Evolutionary conservation across 1,140 invertebrate species (phyloP).

Genomic region (Drosophila willistoni): DNA sequence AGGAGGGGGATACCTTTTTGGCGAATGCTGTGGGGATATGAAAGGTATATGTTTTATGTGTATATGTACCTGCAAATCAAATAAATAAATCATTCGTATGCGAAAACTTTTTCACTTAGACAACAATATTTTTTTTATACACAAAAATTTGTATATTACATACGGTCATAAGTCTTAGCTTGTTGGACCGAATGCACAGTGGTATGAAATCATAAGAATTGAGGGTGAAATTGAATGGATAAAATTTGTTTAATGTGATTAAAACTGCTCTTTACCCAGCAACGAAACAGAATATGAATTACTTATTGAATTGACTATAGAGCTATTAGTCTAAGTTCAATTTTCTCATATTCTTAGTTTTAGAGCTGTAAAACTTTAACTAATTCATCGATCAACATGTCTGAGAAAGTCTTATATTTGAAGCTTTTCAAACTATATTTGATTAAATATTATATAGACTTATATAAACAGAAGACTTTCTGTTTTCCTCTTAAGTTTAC

Average conservation of each 20-base stretch:
- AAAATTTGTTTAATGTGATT: neutral
- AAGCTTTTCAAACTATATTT: too few relatives aligned
- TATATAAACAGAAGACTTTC: too few relatives aligned
- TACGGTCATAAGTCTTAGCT: slow-evolving; percentile 59
- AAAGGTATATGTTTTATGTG: neutral
- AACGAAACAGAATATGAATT: too few relatives aligned
- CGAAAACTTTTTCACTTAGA: slow-evolving; percentile 76
- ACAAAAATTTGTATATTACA: slow-evolving; percentile 61
- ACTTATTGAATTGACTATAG: too few relatives aligned
- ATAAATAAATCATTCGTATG: slow-evolving; percentile 79
- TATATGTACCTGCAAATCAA: slow-evolving; percentile 54
- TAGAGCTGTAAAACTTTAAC: too few relatives aligned
- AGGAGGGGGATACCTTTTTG: neutral
- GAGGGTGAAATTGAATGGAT: too few relatives aligned
- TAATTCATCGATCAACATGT: too few relatives aligned
- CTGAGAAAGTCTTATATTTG: too few relatives aligned
- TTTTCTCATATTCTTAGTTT: too few relatives aligned
- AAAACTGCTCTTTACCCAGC: neutral
- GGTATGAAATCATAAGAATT: neutral
- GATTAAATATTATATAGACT: too few relatives aligned
- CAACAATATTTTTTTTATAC: slow-evolving; percentile 57
- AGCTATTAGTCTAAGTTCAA: too few relatives aligned
- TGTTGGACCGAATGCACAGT: slow-evolving; percentile 32
- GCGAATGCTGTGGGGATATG: neutral
- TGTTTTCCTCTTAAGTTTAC: too few relatives aligned